Base-by-base conservation (phyloP, 2,888 invertebrate species). In the Antheraea yamamai region DNA sequence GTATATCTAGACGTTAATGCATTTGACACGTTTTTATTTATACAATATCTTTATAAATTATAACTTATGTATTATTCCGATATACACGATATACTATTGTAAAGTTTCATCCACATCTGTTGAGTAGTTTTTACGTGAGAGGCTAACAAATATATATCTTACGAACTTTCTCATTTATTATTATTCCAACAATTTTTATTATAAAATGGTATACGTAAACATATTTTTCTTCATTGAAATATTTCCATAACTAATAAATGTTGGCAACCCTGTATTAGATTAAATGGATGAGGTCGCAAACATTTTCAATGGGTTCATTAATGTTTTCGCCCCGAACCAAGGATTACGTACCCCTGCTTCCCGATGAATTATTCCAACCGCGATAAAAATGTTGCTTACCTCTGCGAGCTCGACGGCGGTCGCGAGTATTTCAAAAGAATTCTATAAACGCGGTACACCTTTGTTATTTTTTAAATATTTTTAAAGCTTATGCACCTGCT, bases 251-350 rank as follows among this genome's bases (percentile, higher is more conserved):
- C n/a, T 18, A 35, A 39, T 55, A 58, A 14, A 73, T 61, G 35
- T 73, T 61, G 51, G 64, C 39, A 23, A 16, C 74, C 71, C 71
- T 68, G 74, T 61, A 76, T 80, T 74, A 76, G 68, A 78, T 66
- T 79, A 83, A 84, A 83, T 84, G 81, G 83, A 83, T 79, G 84
- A 79, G 83, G 86, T 83, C 78, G 81, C 78, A 78, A 87, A 85
- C 87, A 81, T 85, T 88, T 85, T 89, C 84, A 88, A 88, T 89
- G 82, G 83, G 85, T 87, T 89, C 89, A 87, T 89, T 88, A 89
- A 85, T 81, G 87, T 85, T 85, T 83, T 82, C 82, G 82, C 75
- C 80, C 79, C 77, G 78, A 81, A 88, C 85, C 84, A 82, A 82
- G 85, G 85, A 83, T 84, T 81, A 80, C 81, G 82, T 79, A 78